Evolutionary conservation across 2,113 vertebrate genomes (phyloP).

Genomic region (Brachyhypopomus gauderio): DNA sequence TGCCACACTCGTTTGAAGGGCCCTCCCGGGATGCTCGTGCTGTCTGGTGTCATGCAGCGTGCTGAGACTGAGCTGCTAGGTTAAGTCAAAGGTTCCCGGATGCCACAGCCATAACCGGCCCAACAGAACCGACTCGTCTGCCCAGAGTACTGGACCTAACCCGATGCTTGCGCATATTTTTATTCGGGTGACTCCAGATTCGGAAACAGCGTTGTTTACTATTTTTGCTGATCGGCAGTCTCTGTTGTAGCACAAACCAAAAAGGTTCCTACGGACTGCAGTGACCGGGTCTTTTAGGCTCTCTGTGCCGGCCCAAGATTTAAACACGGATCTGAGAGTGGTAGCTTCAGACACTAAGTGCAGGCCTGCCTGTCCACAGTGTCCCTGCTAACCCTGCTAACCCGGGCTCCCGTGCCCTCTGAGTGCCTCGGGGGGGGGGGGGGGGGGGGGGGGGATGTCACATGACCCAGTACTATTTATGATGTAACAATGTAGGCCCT

Average conservation of each 20-base stretch:
- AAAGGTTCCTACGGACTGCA: not conserved
- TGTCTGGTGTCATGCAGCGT: too few species aligned
- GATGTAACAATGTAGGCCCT: constrained; percentile 1
- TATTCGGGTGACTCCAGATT: too few species aligned
- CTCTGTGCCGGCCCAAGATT: not conserved
- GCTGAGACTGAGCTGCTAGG: too few species aligned
- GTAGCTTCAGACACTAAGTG: not conserved
- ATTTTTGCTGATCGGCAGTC: not conserved
- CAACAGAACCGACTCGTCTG: too few species aligned
- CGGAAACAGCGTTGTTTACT: too few species aligned
- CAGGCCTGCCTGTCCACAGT: not conserved
- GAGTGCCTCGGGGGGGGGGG: not conserved
- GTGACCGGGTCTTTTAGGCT: not conserved
- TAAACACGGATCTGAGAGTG: not conserved
- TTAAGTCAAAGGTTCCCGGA: not conserved
- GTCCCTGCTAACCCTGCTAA: not conserved
- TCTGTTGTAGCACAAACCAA: not conserved
- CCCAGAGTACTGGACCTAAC: too few species aligned
- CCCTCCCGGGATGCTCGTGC: not conserved
- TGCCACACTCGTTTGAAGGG: too few species aligned
- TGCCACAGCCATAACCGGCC: too few species aligned
- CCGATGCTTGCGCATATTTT: too few species aligned
- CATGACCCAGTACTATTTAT: not conserved
- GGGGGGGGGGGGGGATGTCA: not conserved
- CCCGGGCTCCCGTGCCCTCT: not conserved